Conservation (phyloP, 2,888 invertebrate genomes). For the Macrophya alboannulata region DNA sequence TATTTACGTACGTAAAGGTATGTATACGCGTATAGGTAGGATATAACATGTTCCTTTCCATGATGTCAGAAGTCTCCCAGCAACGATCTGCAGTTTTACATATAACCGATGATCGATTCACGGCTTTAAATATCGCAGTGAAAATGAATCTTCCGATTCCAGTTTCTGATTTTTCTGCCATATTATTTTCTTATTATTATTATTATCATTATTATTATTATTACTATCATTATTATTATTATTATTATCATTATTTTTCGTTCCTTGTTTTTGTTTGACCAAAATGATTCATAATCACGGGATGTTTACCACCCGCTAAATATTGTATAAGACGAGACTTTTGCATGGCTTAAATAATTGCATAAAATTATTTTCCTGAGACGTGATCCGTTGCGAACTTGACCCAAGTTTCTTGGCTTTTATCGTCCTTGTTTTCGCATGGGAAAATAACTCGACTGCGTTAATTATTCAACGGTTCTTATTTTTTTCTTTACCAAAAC, state of each 20-base stretch:
- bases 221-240: neutral
- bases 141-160: neutral
- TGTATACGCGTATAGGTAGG: slow-evolving; percentile 22
- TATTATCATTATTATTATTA: neutral
- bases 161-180: neutral
- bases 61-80: slow-evolving; percentile 70
- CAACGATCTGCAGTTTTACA: slow-evolving; percentile 58
- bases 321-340: neutral
- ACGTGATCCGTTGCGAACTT: neutral
- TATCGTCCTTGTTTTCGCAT: neutral
- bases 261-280: neutral
- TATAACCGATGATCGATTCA: neutral
- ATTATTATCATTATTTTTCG: neutral
- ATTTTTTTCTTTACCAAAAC: neutral
- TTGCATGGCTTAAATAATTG: neutral
- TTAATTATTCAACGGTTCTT: neutral
- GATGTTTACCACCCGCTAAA: neutral
- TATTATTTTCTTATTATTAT: neutral
- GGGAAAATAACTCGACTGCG: slow-evolving; percentile 15
- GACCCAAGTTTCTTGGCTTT: neutral
- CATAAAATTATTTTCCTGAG: neutral
- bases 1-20: slow-evolving; percentile 21
- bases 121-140: neutral
- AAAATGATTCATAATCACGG: neutral
- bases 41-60: slow-evolving; percentile 66